A percentile compares a stretch with the other conserved stretches of the same genome.
Evolutionary conservation across 2,797 vertebrate species (phyloP).

Genomic region (Myotis myotis): DNA sequence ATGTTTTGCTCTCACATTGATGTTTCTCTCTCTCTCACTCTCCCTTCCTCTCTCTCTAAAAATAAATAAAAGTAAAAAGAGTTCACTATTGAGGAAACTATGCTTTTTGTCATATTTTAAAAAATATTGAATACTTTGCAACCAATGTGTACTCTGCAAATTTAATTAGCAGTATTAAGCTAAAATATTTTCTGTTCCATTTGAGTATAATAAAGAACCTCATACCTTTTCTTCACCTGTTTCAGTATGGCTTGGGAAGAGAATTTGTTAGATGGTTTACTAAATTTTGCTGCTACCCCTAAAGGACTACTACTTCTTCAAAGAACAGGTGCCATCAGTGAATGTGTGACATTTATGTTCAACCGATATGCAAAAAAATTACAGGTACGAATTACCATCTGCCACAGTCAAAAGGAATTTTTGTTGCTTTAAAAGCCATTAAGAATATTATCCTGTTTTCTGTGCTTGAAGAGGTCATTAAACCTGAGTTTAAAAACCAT

Average conservation of each 20-base stretch:
- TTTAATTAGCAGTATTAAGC: neutral
- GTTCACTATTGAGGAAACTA: neutral
- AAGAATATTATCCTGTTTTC: conserved; percentile 33
- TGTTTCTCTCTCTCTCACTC: no score
- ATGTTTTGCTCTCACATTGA: no score
- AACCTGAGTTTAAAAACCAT: conserved; percentile 46
- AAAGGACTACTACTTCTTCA: conserved; percentile 95
- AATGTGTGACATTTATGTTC: conserved; percentile 94
- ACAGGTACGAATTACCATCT: conserved; percentile 87
- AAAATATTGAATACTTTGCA: neutral
- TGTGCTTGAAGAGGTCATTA: conserved; percentile 41
- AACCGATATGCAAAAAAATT: conserved; percentile 91
- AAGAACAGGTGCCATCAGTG: conserved; percentile 90
- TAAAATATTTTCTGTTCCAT: neutral
- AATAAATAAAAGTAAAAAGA: neutral
- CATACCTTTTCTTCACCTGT: conserved; percentile 46
- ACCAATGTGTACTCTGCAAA: neutral
- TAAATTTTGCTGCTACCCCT: conserved; percentile 94
- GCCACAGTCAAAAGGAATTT: neutral
- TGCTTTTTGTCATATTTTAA: neutral
- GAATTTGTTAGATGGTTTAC: conserved; percentile 93
- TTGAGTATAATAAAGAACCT: neutral
- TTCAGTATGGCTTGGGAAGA: conserved; percentile 93
- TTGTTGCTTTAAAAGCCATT: conserved; percentile 46
- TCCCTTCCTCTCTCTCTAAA: no score